phyloP scores from a whole-genome alignment of 2,888 invertebrate genomes.

The Punctoribates punctum region DNA sequence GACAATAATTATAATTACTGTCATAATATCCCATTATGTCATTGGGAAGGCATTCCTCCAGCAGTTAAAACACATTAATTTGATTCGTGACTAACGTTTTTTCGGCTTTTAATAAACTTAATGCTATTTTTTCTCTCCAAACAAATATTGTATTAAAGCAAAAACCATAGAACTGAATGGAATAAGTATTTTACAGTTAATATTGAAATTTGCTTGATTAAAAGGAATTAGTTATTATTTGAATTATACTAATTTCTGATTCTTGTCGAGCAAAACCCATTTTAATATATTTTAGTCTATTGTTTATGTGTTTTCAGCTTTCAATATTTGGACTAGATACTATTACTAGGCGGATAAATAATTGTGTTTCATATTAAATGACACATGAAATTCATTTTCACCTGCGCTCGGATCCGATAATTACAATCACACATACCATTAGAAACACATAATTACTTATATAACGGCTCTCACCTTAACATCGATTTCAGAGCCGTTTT shows the following conservation, averaged over 20 bases:
- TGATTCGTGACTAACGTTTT: conserved; percentile 8
- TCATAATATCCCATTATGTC: neutral
- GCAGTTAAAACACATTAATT: neutral
- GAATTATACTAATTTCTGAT: neutral
- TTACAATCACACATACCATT: neutral
- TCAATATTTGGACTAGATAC: neutral
- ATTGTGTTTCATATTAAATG: neutral
- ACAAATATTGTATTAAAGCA: no score
- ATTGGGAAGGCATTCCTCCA: no score
- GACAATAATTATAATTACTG: conserved; percentile 13
- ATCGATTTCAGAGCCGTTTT: no score
- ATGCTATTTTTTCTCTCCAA: neutral
- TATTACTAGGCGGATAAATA: neutral
- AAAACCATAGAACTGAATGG: no score
- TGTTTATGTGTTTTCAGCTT: neutral
- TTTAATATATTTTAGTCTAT: neutral
- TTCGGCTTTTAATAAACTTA: neutral
- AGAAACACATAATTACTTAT: neutral
- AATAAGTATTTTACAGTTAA: neutral
- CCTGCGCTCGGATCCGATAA: neutral
- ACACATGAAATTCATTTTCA: conserved; percentile 18
- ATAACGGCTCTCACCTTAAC: no score
- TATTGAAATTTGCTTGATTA: neutral
- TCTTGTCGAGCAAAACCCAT: neutral
- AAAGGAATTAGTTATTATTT: neutral